phyloP scores from a whole-genome alignment of 2,797 vertebrate species.

The Pseudochirops corinnae region DNA sequence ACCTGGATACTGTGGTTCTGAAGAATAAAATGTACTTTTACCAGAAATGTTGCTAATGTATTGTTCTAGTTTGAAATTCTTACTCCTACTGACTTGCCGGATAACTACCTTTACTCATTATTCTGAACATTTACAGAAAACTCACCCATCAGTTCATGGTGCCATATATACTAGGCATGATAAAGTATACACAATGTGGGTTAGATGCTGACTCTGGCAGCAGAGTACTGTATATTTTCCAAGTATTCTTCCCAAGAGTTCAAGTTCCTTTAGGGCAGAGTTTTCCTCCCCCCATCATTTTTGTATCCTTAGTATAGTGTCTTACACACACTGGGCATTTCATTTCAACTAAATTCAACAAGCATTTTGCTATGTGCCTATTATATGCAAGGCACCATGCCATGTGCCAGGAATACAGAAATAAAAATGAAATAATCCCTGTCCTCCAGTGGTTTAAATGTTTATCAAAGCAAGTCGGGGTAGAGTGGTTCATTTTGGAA shows the following conservation, averaged over 20 bases:
- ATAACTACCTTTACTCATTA: neutral
- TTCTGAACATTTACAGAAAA: neutral
- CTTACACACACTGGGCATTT: neutral
- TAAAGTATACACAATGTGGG: neutral
- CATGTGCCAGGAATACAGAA: neutral
- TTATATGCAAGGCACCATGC: neutral
- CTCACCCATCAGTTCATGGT: neutral
- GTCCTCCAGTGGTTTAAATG: neutral
- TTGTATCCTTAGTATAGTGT: neutral
- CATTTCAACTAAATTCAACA: neutral
- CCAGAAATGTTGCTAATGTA: neutral
- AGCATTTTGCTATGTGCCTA: neutral
- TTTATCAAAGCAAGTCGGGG: neutral
- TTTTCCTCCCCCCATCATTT: neutral
- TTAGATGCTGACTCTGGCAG: neutral
- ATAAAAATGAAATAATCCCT: neutral
- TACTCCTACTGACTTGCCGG: neutral
- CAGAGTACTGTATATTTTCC: neutral
- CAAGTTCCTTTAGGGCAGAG: neutral
- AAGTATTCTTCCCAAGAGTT: neutral
- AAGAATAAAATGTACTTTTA: conserved; percentile 53
- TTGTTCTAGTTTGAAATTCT: neutral
- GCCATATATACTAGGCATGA: neutral
- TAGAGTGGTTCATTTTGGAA: neutral
- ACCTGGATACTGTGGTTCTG: conserved; percentile 76